Conservation (phyloP, 2,797 vertebrate genomes). For the Percopsis omiscomaycus region DNA sequence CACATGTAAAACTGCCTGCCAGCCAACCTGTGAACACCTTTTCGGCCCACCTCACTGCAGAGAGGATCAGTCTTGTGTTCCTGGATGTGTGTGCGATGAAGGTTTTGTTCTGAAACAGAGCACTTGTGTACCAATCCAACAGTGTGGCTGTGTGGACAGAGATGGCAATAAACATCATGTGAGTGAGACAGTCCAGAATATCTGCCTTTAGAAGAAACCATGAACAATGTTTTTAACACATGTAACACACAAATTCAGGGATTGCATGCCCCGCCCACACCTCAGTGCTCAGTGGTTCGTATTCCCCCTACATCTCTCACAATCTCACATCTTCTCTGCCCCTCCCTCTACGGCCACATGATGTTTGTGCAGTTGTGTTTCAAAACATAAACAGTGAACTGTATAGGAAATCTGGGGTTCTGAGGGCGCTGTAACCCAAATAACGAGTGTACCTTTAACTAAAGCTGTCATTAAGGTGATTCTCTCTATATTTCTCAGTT, state of each 20-base stretch:
- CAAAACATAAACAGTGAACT: no score
- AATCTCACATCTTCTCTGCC: no score
- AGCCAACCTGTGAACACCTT: constrained; percentile 78
- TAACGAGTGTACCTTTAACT: no score
- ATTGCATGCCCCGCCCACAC: no score
- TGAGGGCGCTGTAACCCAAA: no score
- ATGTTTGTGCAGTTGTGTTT: no score
- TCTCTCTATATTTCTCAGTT: constrained; percentile 58
- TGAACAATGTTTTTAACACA: no score
- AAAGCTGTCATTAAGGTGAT: neutral
- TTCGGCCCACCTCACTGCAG: constrained; percentile 74
- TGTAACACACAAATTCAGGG: no score
- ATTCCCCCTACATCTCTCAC: no score
- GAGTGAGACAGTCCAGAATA: constrained; percentile 42
- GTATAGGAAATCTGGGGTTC: no score
- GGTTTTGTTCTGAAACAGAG: constrained; percentile 74
- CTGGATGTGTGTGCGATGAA: constrained; percentile 81
- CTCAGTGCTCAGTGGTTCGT: no score
- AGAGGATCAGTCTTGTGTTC: constrained; percentile 62
- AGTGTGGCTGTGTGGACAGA: constrained; percentile 81
- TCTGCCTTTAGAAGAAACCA: neutral
- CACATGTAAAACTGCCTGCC: constrained; percentile 76
- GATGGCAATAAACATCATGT: constrained; percentile 76
- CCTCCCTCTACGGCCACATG: no score
- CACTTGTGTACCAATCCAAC: constrained; percentile 76